Percentiles rank a stretch among this genome's conserved stretches.
phyloP scores from a whole-genome alignment of 2,797 vertebrate genomes.

The Leucoraja ocellata region DNA sequence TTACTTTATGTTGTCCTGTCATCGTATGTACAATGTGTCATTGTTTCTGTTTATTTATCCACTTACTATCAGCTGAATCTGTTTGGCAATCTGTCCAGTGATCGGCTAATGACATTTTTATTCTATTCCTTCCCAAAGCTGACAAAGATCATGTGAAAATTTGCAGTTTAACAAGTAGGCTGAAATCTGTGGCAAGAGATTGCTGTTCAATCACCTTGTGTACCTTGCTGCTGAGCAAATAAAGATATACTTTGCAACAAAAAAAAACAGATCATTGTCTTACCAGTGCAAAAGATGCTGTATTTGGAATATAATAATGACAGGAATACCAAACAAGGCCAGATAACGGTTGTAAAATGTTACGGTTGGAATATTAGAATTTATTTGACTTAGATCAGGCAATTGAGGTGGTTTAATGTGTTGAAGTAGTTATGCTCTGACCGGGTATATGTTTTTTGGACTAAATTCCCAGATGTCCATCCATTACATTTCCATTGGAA shows the following conservation, averaged over 20 bases:
- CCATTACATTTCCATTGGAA: background rate
- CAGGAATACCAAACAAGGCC: background rate
- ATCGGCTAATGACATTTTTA: background rate
- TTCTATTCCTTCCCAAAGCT: background rate
- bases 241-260: background rate
- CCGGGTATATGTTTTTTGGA: background rate
- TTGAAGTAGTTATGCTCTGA: background rate
- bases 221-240: background rate
- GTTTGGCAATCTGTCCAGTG: background rate
- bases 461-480: background rate
- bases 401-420: background rate
- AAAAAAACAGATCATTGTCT: background rate
- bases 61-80: background rate
- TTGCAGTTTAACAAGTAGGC: background rate
- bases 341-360: background rate
- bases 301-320: background rate
- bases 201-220: background rate
- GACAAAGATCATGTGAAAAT: background rate
- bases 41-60: background rate
- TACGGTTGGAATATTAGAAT: background rate
- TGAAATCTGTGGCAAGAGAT: background rate
- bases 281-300: background rate
- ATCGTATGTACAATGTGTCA: background rate
- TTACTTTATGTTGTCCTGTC: background rate
- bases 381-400: background rate